phyloP scores from a whole-genome alignment of 2,797 vertebrate species.

The Nyctibius grandis region DNA sequence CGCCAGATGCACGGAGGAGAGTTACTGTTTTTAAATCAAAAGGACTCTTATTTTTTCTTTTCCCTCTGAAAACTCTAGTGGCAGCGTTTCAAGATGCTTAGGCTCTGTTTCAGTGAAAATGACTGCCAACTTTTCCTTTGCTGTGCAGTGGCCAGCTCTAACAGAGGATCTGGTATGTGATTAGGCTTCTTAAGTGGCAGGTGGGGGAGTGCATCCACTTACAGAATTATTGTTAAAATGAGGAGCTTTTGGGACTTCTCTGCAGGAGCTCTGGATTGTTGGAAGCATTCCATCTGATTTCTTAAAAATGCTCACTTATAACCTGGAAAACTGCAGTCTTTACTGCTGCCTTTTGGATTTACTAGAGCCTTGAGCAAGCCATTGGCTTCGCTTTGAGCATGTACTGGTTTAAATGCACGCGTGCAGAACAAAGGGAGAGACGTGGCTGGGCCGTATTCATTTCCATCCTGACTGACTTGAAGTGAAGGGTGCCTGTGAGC shows the following conservation, averaged over 20 bases:
- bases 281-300: slow-evolving; percentile 31
- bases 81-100: slow-evolving; percentile 20
- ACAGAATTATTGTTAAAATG: slow-evolving; percentile 3
- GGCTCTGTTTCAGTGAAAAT: slow-evolving; percentile 4
- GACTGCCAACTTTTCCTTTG: slow-evolving; percentile 16
- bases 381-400: slow-evolving; percentile 16
- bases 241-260: slow-evolving; percentile 46
- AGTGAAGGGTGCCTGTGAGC: not conserved
- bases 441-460: not conserved
- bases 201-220: slow-evolving; percentile 15
- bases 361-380: not conserved
- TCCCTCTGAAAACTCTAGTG: slow-evolving; percentile 7
- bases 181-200: slow-evolving; percentile 46
- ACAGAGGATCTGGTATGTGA: slow-evolving; percentile 31
- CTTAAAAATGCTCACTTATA: not conserved
- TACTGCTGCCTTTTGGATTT: slow-evolving; percentile 13
- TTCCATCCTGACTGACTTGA: not conserved
- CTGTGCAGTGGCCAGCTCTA: slow-evolving; percentile 10
- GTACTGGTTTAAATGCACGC: not conserved
- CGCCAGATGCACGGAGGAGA: slow-evolving; percentile 7
- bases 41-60: not conserved
- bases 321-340: not conserved
- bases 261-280: not conserved
- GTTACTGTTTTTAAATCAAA: slow-evolving; percentile 18
- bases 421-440: not conserved